A percentile compares a stretch with the other conserved stretches of the same genome.
Evolutionary conservation across 2,888 invertebrate species (phyloP).

Genomic region (Rapana venosa): DNA sequence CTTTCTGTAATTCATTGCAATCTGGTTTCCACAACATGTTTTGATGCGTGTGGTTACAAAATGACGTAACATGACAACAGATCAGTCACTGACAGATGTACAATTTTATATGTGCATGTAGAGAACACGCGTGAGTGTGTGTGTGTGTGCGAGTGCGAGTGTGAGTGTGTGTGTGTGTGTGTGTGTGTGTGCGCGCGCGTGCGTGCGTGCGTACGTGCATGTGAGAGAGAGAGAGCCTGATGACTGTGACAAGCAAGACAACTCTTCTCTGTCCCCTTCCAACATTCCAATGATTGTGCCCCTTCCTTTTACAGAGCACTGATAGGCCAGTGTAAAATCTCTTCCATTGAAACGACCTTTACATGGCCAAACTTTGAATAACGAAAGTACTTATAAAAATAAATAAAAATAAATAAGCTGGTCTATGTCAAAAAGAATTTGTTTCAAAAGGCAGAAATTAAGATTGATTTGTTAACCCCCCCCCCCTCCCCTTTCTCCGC

Average conservation of each 20-base stretch:
- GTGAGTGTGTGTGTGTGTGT: neutral
- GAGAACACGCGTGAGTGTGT: too few relatives aligned
- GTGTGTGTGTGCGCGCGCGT: slow-evolving; percentile 8
- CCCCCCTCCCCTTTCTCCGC: too few relatives aligned
- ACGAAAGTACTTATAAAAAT: neutral
- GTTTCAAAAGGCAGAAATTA: neutral
- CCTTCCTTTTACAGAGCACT: neutral
- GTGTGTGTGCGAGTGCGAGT: too few relatives aligned
- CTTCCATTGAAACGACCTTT: too few relatives aligned
- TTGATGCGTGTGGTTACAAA: too few relatives aligned
- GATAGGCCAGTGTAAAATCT: too few relatives aligned
- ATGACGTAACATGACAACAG: too few relatives aligned
- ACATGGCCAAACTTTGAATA: neutral
- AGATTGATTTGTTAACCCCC: too few relatives aligned
- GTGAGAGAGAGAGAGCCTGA: neutral
- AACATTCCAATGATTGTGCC: neutral
- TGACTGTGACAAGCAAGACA: neutral
- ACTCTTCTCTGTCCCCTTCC: neutral
- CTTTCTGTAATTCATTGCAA: too few relatives aligned
- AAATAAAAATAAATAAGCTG: neutral
- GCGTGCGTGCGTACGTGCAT: slow-evolving; percentile 8
- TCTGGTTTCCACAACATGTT: too few relatives aligned
- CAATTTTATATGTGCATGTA: too few relatives aligned
- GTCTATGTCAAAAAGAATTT: neutral
- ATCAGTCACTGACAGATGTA: too few relatives aligned